These are phyloP conservation scores for Poecile atricapillus DNA, from an alignment of 2,113 vertebrate genomes.

Conservation along the genomic window DNA sequence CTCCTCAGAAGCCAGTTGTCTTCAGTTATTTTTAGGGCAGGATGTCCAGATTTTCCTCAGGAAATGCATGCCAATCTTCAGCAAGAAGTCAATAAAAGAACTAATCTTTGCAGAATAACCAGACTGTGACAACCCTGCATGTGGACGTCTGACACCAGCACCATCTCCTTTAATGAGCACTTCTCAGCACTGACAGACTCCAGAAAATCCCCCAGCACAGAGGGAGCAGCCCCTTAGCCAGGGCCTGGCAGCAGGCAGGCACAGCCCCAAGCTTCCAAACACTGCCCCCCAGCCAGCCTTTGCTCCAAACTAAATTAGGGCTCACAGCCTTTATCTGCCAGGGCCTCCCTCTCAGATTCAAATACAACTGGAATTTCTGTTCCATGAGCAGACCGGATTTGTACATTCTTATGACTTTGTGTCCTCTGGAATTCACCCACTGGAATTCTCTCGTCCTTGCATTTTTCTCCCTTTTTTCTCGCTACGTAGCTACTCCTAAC, in stretches of 20 bases:
- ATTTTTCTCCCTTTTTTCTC: not conserved
- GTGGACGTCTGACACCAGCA: slow-evolving; percentile 34
- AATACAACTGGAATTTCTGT: not conserved
- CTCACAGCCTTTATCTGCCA: not conserved
- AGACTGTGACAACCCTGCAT: slow-evolving; percentile 26
- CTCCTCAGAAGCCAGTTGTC: slow-evolving; percentile 41
- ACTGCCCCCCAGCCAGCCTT: not conserved
- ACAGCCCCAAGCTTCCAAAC: not conserved
- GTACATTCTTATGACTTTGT: not conserved
- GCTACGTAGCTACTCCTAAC: not conserved
- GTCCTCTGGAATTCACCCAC: not conserved
- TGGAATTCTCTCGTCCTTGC: not conserved
- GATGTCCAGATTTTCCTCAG: slow-evolving; percentile 51
- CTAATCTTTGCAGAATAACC: slow-evolving; percentile 18
- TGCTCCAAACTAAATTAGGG: not conserved
- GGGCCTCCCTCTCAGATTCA: not conserved
- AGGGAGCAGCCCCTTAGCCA: not conserved
- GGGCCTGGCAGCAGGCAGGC: not conserved
- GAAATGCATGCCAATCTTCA: slow-evolving; percentile 44
- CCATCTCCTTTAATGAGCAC: not conserved
- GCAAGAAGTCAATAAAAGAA: slow-evolving; percentile 25
- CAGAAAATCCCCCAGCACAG: not conserved
- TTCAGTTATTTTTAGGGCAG: slow-evolving; percentile 49
- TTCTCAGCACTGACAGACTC: slow-evolving; percentile 10
- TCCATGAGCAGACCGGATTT: not conserved